These are phyloP conservation scores for Cylloceria caligata DNA, from an alignment of 2,888 invertebrate species.

Conservation along the genomic window DNA sequence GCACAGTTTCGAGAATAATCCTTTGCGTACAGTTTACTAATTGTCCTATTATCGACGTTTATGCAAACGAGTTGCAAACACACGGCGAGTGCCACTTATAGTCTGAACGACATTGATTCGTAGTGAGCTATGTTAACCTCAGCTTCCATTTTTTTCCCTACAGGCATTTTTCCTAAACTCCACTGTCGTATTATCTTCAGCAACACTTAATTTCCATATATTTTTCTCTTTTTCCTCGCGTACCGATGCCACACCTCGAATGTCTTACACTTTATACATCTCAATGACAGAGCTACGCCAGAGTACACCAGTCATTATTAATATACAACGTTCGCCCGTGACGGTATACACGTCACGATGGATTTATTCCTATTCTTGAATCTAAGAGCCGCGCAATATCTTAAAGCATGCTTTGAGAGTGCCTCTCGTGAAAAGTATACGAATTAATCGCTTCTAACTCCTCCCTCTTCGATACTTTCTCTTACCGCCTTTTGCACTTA, in stretches of 20 bases:
- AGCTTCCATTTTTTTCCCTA: conserved; percentile 23
- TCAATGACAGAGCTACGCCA: conserved; percentile 48
- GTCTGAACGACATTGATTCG: conserved; percentile 7
- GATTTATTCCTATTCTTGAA: conserved; percentile 36
- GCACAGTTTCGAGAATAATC: neutral
- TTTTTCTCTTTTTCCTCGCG: conserved; percentile 19
- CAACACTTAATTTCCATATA: conserved; percentile 43
- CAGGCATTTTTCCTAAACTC: conserved; percentile 32
- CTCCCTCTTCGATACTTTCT: conserved; percentile 37
- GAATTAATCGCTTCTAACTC: conserved; percentile 38
- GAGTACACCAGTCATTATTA: conserved; percentile 49
- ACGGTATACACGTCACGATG: conserved; percentile 25
- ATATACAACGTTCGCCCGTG: conserved; percentile 29
- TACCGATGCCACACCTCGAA: conserved; percentile 62
- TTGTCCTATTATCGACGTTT: conserved; percentile 1
- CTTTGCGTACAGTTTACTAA: neutral
- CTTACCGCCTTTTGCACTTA: neutral
- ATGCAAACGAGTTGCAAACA: conserved; percentile 10
- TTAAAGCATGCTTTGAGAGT: neutral
- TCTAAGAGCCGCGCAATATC: conserved; percentile 17
- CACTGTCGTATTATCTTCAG: neutral
- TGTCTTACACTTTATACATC: conserved; percentile 57
- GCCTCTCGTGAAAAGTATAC: conserved; percentile 19
- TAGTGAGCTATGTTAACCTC: neutral
- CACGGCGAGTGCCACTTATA: no score